Conservation (phyloP, 53 echinoderm and acorn worm species). For the Stichopus horrens region DNA sequence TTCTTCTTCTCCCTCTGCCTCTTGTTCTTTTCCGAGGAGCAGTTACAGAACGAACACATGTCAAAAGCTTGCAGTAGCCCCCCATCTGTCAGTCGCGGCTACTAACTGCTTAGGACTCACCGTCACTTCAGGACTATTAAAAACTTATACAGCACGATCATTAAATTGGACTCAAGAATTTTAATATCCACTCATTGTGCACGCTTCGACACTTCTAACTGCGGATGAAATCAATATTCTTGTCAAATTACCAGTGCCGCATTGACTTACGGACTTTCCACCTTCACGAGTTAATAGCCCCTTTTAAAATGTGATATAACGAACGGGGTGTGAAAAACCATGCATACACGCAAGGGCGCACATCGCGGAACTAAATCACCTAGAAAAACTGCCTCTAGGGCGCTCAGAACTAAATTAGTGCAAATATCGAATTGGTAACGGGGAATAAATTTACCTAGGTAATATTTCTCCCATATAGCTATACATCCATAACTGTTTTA, state of each 20-base stretch:
- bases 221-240: slow-evolving; percentile 38
- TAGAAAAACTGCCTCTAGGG: slow-evolving; percentile 33
- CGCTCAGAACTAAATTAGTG: slow-evolving; percentile 34
- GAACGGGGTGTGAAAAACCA: slow-evolving; percentile 26
- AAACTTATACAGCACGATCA: slow-evolving; percentile 44
- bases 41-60: slow-evolving; percentile 31
- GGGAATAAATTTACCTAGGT: neutral
- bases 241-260: slow-evolving; percentile 42
- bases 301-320: slow-evolving; percentile 12
- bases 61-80: neutral
- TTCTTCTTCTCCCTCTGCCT: neutral
- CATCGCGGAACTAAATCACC: slow-evolving; percentile 39
- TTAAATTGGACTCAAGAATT: slow-evolving; percentile 45
- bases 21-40: neutral
- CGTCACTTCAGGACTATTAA: slow-evolving; percentile 40
- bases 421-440: slow-evolving; percentile 34
- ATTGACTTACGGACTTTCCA: slow-evolving; percentile 36
- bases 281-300: slow-evolving; percentile 42
- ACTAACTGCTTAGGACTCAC: neutral
- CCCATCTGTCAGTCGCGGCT: slow-evolving; percentile 31
- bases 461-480: neutral
- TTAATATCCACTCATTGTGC: slow-evolving; percentile 42
- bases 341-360: slow-evolving; percentile 32
- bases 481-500: no score
- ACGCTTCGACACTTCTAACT: slow-evolving; percentile 42